A percentile compares a stretch with the other conserved stretches of the same genome.
phyloP scores from a whole-genome alignment of 2,888 invertebrate genomes.

The Rhagium mordax region DNA sequence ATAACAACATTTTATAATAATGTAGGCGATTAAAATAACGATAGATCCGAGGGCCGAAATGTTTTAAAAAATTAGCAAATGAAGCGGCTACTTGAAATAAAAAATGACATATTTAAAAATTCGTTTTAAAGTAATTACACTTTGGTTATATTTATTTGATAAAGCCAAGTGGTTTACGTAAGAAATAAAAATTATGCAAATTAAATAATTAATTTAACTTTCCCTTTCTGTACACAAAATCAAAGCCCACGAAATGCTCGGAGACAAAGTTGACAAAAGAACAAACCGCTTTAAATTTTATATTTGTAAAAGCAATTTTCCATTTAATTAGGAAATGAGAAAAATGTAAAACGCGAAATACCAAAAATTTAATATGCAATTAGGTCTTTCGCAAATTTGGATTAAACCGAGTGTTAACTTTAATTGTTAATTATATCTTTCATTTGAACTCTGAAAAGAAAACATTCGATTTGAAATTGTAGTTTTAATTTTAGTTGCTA shows the following conservation, averaged over 20 bases:
- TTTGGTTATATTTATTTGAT: slow-evolving; percentile 4
- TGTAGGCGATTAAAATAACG: no score
- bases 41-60: no score
- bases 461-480: slow-evolving; percentile 51
- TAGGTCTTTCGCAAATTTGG: slow-evolving; percentile 51
- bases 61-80: no score
- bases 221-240: slow-evolving; percentile 34
- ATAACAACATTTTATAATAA: no score
- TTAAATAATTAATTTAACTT: slow-evolving; percentile 29
- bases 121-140: slow-evolving; percentile 5
- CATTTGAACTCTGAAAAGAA: slow-evolving; percentile 53
- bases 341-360: slow-evolving; percentile 53
- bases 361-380: slow-evolving; percentile 57
- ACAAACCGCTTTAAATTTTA: slow-evolving; percentile 49
- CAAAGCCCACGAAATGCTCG: slow-evolving; percentile 30
- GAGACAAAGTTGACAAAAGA: slow-evolving; percentile 48
- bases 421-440: slow-evolving; percentile 57
- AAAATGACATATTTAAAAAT: neutral
- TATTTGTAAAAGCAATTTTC: slow-evolving; percentile 53
- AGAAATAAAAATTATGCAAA: slow-evolving; percentile 25
- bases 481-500: slow-evolving; percentile 23
- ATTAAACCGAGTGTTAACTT: slow-evolving; percentile 54
- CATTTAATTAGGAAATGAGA: slow-evolving; percentile 56
- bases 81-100: neutral
- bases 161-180: slow-evolving; percentile 12